Conservation (phyloP, 2,888 invertebrate species). For the Tipula unca region DNA sequence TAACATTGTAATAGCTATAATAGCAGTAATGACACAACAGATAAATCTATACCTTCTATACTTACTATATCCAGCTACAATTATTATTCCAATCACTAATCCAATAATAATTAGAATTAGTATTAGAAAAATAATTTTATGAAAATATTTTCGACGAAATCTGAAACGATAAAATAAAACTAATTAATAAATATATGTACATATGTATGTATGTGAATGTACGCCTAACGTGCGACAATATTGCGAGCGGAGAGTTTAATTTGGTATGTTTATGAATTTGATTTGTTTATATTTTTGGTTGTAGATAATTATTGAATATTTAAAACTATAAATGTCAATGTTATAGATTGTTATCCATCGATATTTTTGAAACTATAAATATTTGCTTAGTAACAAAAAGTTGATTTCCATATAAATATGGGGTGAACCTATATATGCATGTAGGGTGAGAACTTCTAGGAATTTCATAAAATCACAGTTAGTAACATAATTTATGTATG, state of each 20-base stretch:
- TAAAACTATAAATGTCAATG: neutral
- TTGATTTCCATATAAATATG: neutral
- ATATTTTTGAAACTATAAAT: neutral
- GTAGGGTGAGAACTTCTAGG: neutral
- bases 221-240: neutral
- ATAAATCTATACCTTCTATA: conserved; percentile 29
- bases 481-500: neutral
- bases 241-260: neutral
- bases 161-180: conserved; percentile 38
- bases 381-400: neutral
- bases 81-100: conserved; percentile 48
- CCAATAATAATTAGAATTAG: conserved; percentile 46
- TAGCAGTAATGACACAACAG: neutral
- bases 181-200: neutral
- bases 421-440: no score
- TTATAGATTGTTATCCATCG: neutral
- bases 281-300: neutral
- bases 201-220: no score
- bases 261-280: neutral
- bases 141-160: conserved; percentile 54
- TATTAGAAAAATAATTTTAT: conserved; percentile 45
- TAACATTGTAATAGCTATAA: no score
- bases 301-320: neutral
- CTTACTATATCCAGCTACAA: conserved; percentile 49
- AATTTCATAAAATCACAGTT: neutral